Evolutionary conservation across 2,888 invertebrate genomes (phyloP), one percentile per base, ranked within the genome.

Genomic region (Chaitophorus viminalis): DNA sequence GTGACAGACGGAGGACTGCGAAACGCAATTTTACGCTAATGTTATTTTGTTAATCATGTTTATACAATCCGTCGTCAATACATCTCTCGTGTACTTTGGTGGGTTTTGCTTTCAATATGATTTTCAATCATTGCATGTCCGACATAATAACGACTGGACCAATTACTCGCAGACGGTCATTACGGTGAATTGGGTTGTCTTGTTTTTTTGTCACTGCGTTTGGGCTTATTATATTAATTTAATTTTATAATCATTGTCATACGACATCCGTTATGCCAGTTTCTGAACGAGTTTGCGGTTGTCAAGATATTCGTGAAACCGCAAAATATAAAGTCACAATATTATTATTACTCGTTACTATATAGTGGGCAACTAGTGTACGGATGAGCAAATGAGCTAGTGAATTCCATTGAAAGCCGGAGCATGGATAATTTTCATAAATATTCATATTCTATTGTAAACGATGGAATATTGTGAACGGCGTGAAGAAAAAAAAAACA

Each of bases 381-480:
- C 60, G 36, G 60, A 74, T 29, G 74, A 83, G 52, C 14, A 46
- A 14, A 82, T 29, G 74, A 83, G 33, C 29, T 60, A 60, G 36
- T 39, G 6, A 60, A 36, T 60, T 75, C 60, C 25, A 25, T 21
- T 60, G 39, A 74, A 75, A 31, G 54, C 25, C 60, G 25, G 75
- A 65, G 60, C 83, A 75, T 83, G 25, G 65, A 83, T 83, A 83
- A 83, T 83, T 83, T 83, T 83, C 75, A 29, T 21, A 29, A 75
- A 83, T 75, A 83, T 75, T 65, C 65, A 39, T 75, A 29, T 79
- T 52, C 31, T 75, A 60, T 75, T 83, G 29, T 65, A 75, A 75
- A 75, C 46, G 36, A 54, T 3, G 72, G 72, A 1, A 54, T 54
- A 46, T 46, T 46, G 36, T 74, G 75, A 83, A 75, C 29, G 75